phyloP scores from a whole-genome alignment of 2,797 vertebrate species.

The Pogonophryne albipinna region DNA sequence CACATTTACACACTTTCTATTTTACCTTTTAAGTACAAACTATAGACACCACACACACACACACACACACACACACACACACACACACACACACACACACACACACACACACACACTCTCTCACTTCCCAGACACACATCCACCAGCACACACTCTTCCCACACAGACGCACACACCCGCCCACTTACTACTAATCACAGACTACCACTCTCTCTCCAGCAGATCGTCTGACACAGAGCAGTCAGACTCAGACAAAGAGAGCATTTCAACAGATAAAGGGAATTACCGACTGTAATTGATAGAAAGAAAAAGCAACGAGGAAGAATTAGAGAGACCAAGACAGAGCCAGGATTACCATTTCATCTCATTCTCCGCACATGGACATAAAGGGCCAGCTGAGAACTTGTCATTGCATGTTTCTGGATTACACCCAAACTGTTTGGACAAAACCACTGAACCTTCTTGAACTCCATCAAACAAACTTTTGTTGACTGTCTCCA shows the following conservation, averaged over 20 bases:
- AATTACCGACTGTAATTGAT: conserved; percentile 57
- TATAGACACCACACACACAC: too few species aligned
- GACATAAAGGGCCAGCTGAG: conserved; percentile 26
- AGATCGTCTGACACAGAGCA: conserved; percentile 70
- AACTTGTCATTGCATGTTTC: conserved; percentile 37
- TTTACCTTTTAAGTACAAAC: too few species aligned
- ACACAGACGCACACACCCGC: conserved; percentile 67
- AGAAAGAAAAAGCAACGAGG: conserved; percentile 43
- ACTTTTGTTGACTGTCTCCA: conserved; percentile 28
- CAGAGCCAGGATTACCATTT: conserved; percentile 49
- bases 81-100: too few species aligned
- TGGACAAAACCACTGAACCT: conserved; percentile 32
- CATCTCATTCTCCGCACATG: conserved; percentile 51
- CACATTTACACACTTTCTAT: conserved; percentile 15
- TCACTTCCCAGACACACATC: background rate
- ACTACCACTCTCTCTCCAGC: conserved; percentile 63
- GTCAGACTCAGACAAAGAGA: conserved; percentile 63
- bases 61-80: too few species aligned
- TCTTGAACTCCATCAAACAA: conserved; percentile 5
- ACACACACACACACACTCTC: too few species aligned
- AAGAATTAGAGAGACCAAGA: conserved; percentile 43
- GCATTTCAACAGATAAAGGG: conserved; percentile 59
- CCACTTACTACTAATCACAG: conserved; percentile 76
- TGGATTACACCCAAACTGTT: conserved; percentile 44
- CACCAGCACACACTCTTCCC: conserved; percentile 48